Percentiles rank a stretch among this genome's conserved stretches.
Evolutionary conservation across 2,797 vertebrate genomes (phyloP).

Genomic region (Vipera ursinii): DNA sequence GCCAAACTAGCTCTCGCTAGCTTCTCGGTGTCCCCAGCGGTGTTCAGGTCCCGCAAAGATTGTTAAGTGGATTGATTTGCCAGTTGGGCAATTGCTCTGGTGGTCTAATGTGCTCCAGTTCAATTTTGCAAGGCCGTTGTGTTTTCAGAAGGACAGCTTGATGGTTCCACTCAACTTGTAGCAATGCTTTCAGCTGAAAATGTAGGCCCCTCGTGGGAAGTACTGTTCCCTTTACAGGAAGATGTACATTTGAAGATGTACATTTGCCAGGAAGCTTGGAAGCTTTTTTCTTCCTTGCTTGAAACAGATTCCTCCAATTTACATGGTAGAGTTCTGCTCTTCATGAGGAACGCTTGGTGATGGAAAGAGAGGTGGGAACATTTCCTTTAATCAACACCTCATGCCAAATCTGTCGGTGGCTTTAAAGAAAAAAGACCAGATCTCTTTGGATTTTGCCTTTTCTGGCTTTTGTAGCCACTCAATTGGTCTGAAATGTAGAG

Average conservation of each 20-base stretch:
- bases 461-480: neutral
- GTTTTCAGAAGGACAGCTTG: neutral
- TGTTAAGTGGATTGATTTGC: neutral
- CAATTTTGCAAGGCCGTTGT: neutral
- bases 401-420: neutral
- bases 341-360: neutral
- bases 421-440: no score
- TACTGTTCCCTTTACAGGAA: no score
- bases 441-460: constrained; percentile 16
- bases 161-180: neutral
- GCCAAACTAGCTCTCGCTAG: neutral
- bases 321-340: neutral
- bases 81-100: no score
- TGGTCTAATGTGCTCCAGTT: neutral
- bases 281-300: neutral
- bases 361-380: neutral
- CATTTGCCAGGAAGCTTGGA: neutral
- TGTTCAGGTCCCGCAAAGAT: neutral
- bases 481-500: neutral
- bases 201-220: neutral
- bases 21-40: neutral
- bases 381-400: neutral
- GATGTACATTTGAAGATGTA: neutral
- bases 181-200: neutral
- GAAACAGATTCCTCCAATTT: neutral